phyloP scores from a whole-genome alignment of 2,888 invertebrate genomes.

The Leptinotarsa juncta region DNA sequence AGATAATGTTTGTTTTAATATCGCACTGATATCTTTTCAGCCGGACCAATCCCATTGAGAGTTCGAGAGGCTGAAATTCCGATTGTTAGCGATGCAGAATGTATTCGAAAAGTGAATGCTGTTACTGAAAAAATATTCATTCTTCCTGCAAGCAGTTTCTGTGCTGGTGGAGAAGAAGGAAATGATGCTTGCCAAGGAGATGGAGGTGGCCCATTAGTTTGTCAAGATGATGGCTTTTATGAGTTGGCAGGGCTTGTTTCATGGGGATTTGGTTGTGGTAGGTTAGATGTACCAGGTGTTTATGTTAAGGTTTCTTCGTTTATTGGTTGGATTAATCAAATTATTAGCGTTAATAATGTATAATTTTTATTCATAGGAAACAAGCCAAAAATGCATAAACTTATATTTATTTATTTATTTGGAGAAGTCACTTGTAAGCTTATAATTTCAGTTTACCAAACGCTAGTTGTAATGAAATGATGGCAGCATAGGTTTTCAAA shows the following conservation, averaged over 20 bases:
- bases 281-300: constrained; percentile 94
- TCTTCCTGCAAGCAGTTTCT: constrained; percentile 92
- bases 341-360: constrained; percentile 93
- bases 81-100: constrained; percentile 92
- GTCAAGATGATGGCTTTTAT: constrained; percentile 92
- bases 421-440: constrained; percentile 19
- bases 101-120: constrained; percentile 91
- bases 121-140: constrained; percentile 96
- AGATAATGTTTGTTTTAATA: no score
- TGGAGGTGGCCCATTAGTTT: constrained; percentile 93
- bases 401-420: constrained; percentile 43
- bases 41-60: constrained; percentile 89
- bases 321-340: constrained; percentile 97
- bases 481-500: neutral
- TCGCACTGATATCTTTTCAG: constrained; percentile 64
- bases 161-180: constrained; percentile 92
- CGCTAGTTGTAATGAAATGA: neutral
- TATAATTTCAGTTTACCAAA: constrained; percentile 6
- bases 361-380: constrained; percentile 62
- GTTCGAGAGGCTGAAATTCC: constrained; percentile 93
- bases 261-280: constrained; percentile 96
- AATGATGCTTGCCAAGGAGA: constrained; percentile 97
- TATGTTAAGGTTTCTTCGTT: constrained; percentile 96
- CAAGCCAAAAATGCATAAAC: constrained; percentile 44
- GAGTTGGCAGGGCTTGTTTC: constrained; percentile 93